Conservation (phyloP, 2,888 invertebrate genomes). For the Taenaris catops region DNA sequence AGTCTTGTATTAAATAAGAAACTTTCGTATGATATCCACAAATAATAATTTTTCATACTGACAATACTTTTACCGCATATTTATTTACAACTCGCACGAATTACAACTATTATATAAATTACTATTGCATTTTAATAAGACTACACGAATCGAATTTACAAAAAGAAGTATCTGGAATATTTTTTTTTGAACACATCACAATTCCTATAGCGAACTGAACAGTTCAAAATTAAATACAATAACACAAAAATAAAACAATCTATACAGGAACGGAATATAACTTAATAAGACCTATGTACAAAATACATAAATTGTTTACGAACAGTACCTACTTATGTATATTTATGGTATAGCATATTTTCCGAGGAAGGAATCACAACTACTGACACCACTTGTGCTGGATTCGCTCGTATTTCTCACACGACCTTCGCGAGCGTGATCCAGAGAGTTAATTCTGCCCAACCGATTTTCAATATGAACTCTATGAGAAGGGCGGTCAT, state of each 20-base stretch:
- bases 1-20: conserved; percentile 10
- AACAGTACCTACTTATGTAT: conserved; percentile 62
- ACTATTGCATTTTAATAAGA: conserved; percentile 76
- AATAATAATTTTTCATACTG: conserved; percentile 33
- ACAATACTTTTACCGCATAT: conserved; percentile 41
- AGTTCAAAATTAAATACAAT: conserved; percentile 38
- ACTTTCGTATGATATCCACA: conserved; percentile 35
- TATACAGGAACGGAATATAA: conserved; percentile 76
- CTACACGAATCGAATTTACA: conserved; percentile 73
- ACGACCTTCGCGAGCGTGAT: conserved; percentile 61
- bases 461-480: conserved; percentile 47
- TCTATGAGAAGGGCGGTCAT: conserved; percentile 49
- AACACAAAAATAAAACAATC: conserved; percentile 44
- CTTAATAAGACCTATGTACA: conserved; percentile 72
- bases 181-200: conserved; percentile 71
- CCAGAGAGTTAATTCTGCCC: conserved; percentile 61
- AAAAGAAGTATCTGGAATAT: conserved; percentile 47
- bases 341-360: conserved; percentile 80
- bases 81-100: conserved; percentile 68
- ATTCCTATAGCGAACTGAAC: conserved; percentile 61
- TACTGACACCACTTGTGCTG: conserved; percentile 90
- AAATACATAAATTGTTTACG: conserved; percentile 67
- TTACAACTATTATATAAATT: conserved; percentile 73
- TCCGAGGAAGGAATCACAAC: conserved; percentile 86
- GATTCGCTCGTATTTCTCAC: conserved; percentile 83